A percentile compares a stretch with the other conserved stretches of the same genome.
phyloP scores from a whole-genome alignment of 2,797 vertebrate species.

The Buphagus erythrorhynchus region DNA sequence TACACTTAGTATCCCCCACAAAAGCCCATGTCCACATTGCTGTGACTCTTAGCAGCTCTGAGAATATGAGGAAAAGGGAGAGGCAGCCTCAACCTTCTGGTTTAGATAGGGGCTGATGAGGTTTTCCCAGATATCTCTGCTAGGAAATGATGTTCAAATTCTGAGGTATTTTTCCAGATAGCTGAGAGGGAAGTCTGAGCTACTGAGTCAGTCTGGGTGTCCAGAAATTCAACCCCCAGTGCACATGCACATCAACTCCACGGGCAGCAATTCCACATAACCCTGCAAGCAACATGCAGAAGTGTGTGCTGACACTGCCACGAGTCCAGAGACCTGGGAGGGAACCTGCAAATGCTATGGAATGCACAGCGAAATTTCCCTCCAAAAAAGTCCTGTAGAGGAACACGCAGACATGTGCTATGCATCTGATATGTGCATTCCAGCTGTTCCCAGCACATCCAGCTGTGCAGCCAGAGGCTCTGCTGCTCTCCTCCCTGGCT shows the following conservation, averaged over 20 bases:
- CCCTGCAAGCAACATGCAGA: neutral
- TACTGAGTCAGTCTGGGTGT: neutral
- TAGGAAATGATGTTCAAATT: neutral
- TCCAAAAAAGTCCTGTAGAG: neutral
- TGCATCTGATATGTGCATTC: neutral
- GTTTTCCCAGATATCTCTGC: neutral
- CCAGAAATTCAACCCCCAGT: neutral
- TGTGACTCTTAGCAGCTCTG: neutral
- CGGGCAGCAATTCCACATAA: neutral
- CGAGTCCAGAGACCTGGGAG: neutral
- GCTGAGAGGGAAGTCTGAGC: neutral
- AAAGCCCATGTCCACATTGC: neutral
- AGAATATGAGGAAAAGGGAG: neutral
- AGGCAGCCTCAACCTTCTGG: neutral
- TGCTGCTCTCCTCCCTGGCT: neutral
- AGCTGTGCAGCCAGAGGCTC: neutral
- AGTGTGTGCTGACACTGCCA: neutral
- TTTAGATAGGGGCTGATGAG: neutral
- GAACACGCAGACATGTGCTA: neutral
- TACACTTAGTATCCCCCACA: neutral
- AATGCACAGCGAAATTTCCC: neutral
- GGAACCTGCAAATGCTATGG: neutral
- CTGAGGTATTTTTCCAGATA: neutral
- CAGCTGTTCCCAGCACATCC: neutral
- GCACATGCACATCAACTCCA: fast-evolving